phyloP scores from a whole-genome alignment of 2,797 vertebrate genomes.

The Huso huso region DNA sequence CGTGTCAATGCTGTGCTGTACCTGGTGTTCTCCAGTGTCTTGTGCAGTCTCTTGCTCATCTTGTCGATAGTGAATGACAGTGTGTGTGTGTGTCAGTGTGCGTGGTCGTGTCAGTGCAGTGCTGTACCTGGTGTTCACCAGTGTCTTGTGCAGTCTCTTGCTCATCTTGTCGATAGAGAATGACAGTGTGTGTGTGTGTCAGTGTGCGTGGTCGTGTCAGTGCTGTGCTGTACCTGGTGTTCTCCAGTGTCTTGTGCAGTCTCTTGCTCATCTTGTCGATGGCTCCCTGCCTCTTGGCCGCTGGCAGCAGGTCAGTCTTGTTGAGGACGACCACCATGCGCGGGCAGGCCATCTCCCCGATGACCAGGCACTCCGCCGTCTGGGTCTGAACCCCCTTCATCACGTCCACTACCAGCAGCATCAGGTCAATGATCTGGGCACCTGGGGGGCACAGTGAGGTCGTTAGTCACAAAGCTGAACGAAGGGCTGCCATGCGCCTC shows the following conservation, averaged over 20 bases:
- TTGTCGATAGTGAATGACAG: too few species aligned
- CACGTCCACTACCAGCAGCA: slow-evolving; percentile 95
- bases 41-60: too few species aligned
- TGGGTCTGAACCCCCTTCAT: slow-evolving; percentile 97
- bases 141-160: slow-evolving; percentile 90
- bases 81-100: neutral
- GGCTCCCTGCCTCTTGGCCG: slow-evolving; percentile 72
- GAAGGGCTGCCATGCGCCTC: too few species aligned
- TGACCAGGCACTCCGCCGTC: slow-evolving; percentile 94
- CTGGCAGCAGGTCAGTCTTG: slow-evolving; percentile 83
- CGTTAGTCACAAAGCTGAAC: too few species aligned
- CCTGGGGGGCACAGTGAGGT: slow-evolving; percentile 49
- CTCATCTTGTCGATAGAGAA: slow-evolving; percentile 86
- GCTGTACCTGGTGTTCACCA: slow-evolving; percentile 84
- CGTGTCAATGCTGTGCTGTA: too few species aligned
- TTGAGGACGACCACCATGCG: slow-evolving; percentile 92
- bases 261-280: slow-evolving; percentile 94
- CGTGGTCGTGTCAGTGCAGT: neutral
- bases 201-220: neutral
- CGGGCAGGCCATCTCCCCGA: slow-evolving; percentile 89
- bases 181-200: neutral
- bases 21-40: too few species aligned
- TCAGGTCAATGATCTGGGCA: slow-evolving; percentile 95
- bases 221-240: slow-evolving; percentile 66
- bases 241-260: slow-evolving; percentile 92